A percentile compares a stretch with the other conserved stretches of the same genome.
Evolutionary conservation across 2,797 vertebrate genomes (phyloP).

Genomic region (Zalophus californianus): DNA sequence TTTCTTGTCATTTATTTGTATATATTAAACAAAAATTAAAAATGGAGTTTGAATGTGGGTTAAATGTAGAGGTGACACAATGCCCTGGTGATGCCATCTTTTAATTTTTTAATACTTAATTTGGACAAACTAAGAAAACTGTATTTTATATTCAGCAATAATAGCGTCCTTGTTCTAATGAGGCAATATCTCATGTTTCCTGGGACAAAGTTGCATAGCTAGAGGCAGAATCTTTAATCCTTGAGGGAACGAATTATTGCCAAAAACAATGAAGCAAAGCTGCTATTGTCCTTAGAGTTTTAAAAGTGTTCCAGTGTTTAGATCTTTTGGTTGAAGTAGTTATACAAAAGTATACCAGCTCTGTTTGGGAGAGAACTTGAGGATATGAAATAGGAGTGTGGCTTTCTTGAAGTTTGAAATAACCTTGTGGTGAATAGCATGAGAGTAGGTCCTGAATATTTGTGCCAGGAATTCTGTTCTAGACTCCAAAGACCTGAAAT

Average conservation of each 20-base stretch:
- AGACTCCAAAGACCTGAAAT: not conserved
- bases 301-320: conserved; percentile 30
- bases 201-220: conserved; percentile 54
- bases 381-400: not conserved
- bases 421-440: not conserved
- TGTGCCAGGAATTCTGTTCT: not conserved
- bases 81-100: not conserved
- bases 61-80: not conserved
- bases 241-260: conserved; percentile 75
- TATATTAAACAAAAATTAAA: not conserved
- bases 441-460: not conserved
- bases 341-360: not conserved
- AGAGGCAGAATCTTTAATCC: conserved; percentile 72
- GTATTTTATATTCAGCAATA: conserved; percentile 73
- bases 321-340: conserved; percentile 49
- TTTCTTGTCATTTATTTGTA: not conserved
- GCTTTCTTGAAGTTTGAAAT: not conserved
- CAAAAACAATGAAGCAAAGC: conserved; percentile 69
- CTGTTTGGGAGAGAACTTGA: not conserved
- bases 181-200: conserved; percentile 69
- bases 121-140: conserved; percentile 33
- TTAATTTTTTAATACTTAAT: conserved; percentile 35
- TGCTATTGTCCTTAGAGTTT: conserved; percentile 65
- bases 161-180: conserved; percentile 72
- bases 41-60: not conserved